Base-by-base conservation (phyloP, 2,888 invertebrate species). In the Laothoe populi region DNA sequence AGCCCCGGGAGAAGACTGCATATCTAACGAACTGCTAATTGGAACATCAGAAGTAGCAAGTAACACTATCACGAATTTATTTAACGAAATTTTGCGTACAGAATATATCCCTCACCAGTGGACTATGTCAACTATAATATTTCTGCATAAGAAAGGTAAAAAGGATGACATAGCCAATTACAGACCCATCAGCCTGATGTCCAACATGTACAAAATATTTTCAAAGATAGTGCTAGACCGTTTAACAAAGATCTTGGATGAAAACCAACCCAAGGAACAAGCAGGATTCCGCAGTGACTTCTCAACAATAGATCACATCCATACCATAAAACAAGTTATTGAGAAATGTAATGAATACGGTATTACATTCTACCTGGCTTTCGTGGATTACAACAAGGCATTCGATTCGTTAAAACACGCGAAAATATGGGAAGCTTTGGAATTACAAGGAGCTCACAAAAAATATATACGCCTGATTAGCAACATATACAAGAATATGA, bases 131-230 rank as follows among this genome's bases (percentile, higher is more conserved):
- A 69, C 62, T 7, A 70, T 72, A 38, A 66, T 64, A 2, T 23
- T 71, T 24, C 38, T 73, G 10, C 67, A 71, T 11, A 71, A 73
- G 44, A 73, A 70, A 63, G 71, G 73, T n/a, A 60, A 67, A 16
- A 68, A 42, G 46, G 42, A 66, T 19, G 63, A 69, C 5, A 65
- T 75, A 10, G 23, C 26, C 0, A 73, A 72, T 42, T 74, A 72
- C 21, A 67, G 71, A 31, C 69, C 69, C 0, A 74, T 73, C 1
- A 66, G 63, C 26, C 45, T 71, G 2, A 71, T 69, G 63, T 68
- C 67, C 2, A 70, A 66, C 16, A 1, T 68, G 8, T 70, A 72
- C 35, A 70, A 72, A 61, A 61, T 68, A 16, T 70, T 71, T 44
- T 65, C 70, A 0, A 68, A 70, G 40, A 59, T 69, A 4, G 48